Percentiles rank a stretch among this genome's conserved stretches.
These are phyloP conservation scores for Neotragus pygmaeus DNA, from an alignment of 2,113 vertebrate genomes.

Conservation along the genomic window DNA sequence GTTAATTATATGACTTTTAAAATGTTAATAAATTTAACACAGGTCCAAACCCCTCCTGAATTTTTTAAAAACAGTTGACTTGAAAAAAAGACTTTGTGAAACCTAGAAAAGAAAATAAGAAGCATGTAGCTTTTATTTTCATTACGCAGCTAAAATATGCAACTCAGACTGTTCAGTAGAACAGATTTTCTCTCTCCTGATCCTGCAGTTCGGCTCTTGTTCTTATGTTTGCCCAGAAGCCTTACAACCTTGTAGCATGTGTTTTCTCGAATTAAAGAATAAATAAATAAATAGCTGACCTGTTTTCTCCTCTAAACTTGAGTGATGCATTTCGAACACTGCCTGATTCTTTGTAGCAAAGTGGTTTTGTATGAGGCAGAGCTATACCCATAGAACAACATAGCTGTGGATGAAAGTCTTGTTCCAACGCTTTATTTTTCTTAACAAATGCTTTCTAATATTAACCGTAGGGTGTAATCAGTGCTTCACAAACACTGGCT, in stretches of 20 bases:
- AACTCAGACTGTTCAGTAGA: not conserved
- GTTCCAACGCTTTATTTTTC: not conserved
- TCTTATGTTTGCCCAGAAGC: not conserved
- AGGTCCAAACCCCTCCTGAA: conserved; percentile 5
- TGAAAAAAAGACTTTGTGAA: not conserved
- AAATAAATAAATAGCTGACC: not conserved
- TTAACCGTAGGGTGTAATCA: not conserved
- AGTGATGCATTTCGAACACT: not conserved
- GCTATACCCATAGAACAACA: not conserved
- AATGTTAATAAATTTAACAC: conserved; percentile 71
- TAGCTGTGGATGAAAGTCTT: not conserved
- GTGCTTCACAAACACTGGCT: not conserved
- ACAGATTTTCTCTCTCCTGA: not conserved
- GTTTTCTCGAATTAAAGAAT: conserved; percentile 14
- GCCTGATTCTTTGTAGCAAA: not conserved
- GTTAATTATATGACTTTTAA: conserved; percentile 66
- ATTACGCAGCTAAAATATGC: not conserved
- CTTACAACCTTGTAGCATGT: not conserved
- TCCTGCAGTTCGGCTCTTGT: not conserved
- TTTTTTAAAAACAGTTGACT: conserved; percentile 45
- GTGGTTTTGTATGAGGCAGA: not conserved
- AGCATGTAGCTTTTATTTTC: not conserved
- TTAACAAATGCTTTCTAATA: not conserved
- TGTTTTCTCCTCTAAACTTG: not conserved
- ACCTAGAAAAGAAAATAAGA: conserved; percentile 41